Base-by-base conservation (phyloP, 2,888 invertebrate genomes). In the Melanchra persicariae region DNA sequence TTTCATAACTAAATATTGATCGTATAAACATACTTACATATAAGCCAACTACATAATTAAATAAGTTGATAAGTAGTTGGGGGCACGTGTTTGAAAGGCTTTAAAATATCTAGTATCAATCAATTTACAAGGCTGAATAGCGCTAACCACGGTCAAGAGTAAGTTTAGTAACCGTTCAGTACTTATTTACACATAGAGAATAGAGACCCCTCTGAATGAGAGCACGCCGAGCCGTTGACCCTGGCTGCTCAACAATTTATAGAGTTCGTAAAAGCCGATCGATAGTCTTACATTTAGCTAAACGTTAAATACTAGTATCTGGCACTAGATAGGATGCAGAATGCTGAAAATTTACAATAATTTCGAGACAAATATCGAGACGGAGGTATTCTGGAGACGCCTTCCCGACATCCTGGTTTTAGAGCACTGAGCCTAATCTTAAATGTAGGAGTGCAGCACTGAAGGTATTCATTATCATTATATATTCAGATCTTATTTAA, bases 131-230 rank as follows among this genome's bases (percentile, higher is more conserved):
- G 80, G 67, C 64, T 47, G 47, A 63, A 40, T 19, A 30, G 47
- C 40, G 22, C 34, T 19, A 15, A n/a, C 24, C 62, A 68, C n/a
- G 80, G 80, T 68, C 77, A 68, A 80, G 75, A 61, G 47, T 79
- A 68, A 66, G 37, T 74, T 63, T 59, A 54, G 73, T 49, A 66
- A 74, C 22, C 40, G 40, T 57, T 43, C 26, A 47, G 17, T 58
- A 40, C 12, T 12, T 40, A 51, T 70, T 74, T 61, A 61, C 61
- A 51, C 61, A 77, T 37, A 34, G 26, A 55, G 9, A 45, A 22
- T 47, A 30, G 34, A 68, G 37, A 55, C 22, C 30, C 52, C 40
- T 45, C 47, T 26, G 69, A 74, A 67, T 45, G 34, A 57, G 67
- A 75, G 26, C 49, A 26, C 22, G 64, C 51, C 12, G n/a, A 51